These are phyloP conservation scores for Gryon sp. DNA, from an alignment of 1,140 invertebrate genomes.

Conservation along the genomic window DNA sequence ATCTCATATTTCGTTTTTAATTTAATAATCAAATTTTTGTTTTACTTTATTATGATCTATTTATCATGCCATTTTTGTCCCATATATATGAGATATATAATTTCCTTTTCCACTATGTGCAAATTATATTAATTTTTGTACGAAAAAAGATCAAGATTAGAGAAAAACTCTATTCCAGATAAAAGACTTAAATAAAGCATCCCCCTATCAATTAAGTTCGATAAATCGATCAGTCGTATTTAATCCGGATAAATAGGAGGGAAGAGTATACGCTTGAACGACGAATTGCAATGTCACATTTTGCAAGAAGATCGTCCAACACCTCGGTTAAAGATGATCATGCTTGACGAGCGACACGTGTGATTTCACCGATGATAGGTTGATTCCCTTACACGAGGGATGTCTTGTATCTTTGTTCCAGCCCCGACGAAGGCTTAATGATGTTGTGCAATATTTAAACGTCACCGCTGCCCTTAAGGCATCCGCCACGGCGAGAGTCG, in stretches of 20 bases:
- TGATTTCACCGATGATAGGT: conserved; percentile 65
- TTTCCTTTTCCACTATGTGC: too few relatives aligned
- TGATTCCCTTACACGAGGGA: conserved; percentile 59
- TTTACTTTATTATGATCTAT: too few relatives aligned
- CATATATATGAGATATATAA: too few relatives aligned
- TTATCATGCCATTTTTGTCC: too few relatives aligned
- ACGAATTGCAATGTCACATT: conserved; percentile 63
- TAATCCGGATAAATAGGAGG: conserved; percentile 49
- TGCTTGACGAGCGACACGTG: conserved; percentile 68
- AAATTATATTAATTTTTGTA: too few relatives aligned
- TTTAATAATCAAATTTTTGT: too few relatives aligned
- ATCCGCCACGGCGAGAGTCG: conserved; percentile 43
- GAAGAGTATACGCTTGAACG: conserved; percentile 36
- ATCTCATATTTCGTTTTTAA: conserved; percentile 8
- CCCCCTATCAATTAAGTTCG: conserved; percentile 54
- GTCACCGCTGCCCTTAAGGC: conserved; percentile 60
- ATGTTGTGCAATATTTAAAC: conserved; percentile 68
- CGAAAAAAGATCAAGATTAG: conserved; percentile 38
- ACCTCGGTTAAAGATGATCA: conserved; percentile 60
- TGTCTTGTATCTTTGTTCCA: conserved; percentile 61
- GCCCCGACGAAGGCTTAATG: conserved; percentile 62
- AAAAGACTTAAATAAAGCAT: conserved; percentile 47
- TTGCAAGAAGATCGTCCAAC: conserved; percentile 41
- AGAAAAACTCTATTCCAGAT: conserved; percentile 17
- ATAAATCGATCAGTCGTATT: conserved; percentile 56